A percentile compares a stretch with the other conserved stretches of the same genome.
phyloP scores from a whole-genome alignment of 2,888 invertebrate genomes.

The Phyllotreta cruciferae region DNA sequence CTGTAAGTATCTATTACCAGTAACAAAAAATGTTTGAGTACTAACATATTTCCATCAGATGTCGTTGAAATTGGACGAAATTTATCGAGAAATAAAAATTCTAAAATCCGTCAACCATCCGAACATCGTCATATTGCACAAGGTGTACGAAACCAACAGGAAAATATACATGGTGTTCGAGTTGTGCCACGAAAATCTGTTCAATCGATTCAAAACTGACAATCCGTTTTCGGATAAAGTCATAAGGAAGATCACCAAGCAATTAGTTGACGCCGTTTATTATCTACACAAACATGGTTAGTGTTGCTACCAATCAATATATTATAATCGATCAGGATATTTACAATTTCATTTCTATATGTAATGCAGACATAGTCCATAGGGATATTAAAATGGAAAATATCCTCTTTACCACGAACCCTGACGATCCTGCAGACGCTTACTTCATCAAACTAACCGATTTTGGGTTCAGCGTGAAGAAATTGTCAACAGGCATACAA shows the following conservation, averaged over 20 bases:
- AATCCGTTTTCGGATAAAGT: constrained; percentile 56
- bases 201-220: constrained; percentile 54
- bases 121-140: constrained; percentile 64
- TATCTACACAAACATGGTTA: constrained; percentile 61
- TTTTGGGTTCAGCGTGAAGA: constrained; percentile 64
- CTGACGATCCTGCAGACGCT: constrained; percentile 59
- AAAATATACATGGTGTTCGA: constrained; percentile 66
- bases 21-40: neutral
- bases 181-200: constrained; percentile 62
- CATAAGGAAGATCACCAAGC: constrained; percentile 54
- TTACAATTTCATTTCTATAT: neutral
- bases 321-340: neutral
- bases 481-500: constrained; percentile 61
- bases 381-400: constrained; percentile 63
- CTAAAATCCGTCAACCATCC: constrained; percentile 65
- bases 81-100: constrained; percentile 64
- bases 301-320: constrained; percentile 11
- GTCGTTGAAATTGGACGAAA: constrained; percentile 31
- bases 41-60: too few relatives aligned
- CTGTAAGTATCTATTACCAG: constrained; percentile 43
- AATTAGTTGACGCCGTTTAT: constrained; percentile 56
- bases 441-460: constrained; percentile 66
- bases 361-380: constrained; percentile 60
- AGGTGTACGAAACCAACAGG: constrained; percentile 64
- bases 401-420: constrained; percentile 62